Conservation (phyloP, 2,888 invertebrate genomes). For the Tanytarsus gracilentus region DNA sequence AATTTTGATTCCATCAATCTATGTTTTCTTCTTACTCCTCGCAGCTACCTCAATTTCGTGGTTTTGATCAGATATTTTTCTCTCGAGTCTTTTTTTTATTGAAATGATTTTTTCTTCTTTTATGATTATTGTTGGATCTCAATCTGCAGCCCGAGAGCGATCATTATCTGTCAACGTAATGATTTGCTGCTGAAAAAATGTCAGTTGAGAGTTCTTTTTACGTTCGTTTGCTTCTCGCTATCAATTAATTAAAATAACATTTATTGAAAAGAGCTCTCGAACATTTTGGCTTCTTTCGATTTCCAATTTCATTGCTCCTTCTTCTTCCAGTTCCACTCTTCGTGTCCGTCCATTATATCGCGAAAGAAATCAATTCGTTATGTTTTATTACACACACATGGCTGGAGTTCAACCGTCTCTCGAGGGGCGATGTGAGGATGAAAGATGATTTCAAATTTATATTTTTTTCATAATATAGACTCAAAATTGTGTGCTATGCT, state of each 20-base stretch:
- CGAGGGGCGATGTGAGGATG: not conserved
- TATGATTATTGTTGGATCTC: not conserved
- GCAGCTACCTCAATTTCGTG: not conserved
- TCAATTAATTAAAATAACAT: conserved; percentile 26
- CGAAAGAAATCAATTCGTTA: conserved; percentile 16
- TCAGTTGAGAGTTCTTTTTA: too few relatives aligned
- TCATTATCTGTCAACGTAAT: conserved; percentile 23
- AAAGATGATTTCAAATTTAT: too few relatives aligned
- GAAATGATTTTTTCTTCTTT: not conserved
- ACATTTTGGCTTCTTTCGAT: not conserved
- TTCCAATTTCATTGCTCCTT: not conserved
- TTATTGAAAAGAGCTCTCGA: conserved; percentile 17
- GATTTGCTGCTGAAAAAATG: conserved; percentile 9
- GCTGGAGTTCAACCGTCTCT: not conserved
- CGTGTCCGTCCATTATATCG: not conserved
- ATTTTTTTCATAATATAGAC: too few relatives aligned
- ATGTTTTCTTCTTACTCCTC: not conserved
- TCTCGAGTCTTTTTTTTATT: too few relatives aligned
- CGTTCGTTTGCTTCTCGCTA: not conserved
- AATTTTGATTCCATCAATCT: not conserved
- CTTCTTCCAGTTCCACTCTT: not conserved
- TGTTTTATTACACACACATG: conserved; percentile 15
- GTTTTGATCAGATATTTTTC: too few relatives aligned
- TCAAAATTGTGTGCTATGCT: too few relatives aligned
- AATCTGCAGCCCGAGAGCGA: not conserved